A percentile compares a stretch with the other conserved stretches of the same genome.
These are phyloP conservation scores for Metellina segmentata DNA, from an alignment of 2,888 invertebrate genomes.

Conservation along the genomic window DNA sequence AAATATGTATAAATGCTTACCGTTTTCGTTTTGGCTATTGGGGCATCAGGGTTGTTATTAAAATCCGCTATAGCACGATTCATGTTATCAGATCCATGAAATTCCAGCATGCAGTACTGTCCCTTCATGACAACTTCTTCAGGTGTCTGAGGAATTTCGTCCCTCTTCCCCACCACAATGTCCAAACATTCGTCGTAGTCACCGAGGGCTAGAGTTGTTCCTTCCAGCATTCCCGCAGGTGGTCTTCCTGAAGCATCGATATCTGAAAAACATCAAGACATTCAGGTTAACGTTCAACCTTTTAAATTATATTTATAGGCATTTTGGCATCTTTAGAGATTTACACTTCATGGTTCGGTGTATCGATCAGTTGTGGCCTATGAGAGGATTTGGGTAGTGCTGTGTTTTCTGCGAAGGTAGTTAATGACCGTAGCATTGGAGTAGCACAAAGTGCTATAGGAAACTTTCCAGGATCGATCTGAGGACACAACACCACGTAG, in stretches of 20 bases:
- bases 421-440: too few species aligned
- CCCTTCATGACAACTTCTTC: constrained; percentile 54
- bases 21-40: constrained; percentile 72
- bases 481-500: too few species aligned
- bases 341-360: too few species aligned
- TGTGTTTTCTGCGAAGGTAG: too few species aligned
- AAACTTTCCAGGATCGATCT: too few species aligned
- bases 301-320: not conserved
- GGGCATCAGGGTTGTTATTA: constrained; percentile 43
- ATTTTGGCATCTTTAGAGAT: not conserved
- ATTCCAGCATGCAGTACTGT: constrained; percentile 66
- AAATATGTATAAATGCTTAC: constrained; percentile 4
- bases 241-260: constrained; percentile 75
- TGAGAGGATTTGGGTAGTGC: too few species aligned
- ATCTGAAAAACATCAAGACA: constrained; percentile 43
- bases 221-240: constrained; percentile 76
- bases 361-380: too few species aligned
- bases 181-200: constrained; percentile 76
- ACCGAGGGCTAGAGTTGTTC: constrained; percentile 62
- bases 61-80: constrained; percentile 64
- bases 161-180: constrained; percentile 61
- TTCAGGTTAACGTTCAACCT: not conserved
- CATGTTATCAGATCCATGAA: constrained; percentile 56
- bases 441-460: too few species aligned
- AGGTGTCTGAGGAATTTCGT: constrained; percentile 29